phyloP scores from a whole-genome alignment of 2,888 invertebrate genomes.

The Ganaspis brasiliensis region DNA sequence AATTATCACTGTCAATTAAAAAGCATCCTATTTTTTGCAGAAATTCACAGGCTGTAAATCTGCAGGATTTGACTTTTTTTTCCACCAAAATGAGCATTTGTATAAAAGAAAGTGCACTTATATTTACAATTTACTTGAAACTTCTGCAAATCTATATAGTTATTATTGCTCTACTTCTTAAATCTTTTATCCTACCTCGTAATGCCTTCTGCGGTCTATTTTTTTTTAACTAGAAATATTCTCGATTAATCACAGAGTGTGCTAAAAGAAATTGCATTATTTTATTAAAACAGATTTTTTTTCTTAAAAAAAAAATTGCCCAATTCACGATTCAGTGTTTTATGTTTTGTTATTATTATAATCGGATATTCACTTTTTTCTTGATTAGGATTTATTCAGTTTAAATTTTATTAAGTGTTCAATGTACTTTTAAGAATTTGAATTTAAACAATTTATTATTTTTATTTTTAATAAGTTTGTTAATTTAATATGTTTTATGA shows the following conservation, averaged over 20 bases:
- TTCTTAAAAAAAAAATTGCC: too few relatives aligned
- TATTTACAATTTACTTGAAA: conserved; percentile 31
- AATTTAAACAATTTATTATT: too few relatives aligned
- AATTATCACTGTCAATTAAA: conserved; percentile 10
- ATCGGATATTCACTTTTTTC: too few relatives aligned
- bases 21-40: conserved; percentile 7
- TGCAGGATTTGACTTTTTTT: conserved; percentile 37
- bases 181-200: neutral
- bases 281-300: too few relatives aligned
- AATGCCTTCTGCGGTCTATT: conserved; percentile 21
- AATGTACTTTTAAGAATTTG: too few relatives aligned
- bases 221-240: neutral
- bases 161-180: neutral
- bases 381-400: too few relatives aligned
- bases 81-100: conserved; percentile 47
- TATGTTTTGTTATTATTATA: too few relatives aligned
- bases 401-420: too few relatives aligned
- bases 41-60: conserved; percentile 18
- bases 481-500: too few relatives aligned
- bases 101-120: conserved; percentile 38
- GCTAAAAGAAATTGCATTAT: neutral
- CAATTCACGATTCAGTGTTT: too few relatives aligned
- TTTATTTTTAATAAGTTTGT: too few relatives aligned
- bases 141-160: conserved; percentile 16
- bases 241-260: conserved; percentile 7